Evolutionary conservation across 2,797 vertebrate genomes (phyloP).

Genomic region (Poecilia wingei): DNA sequence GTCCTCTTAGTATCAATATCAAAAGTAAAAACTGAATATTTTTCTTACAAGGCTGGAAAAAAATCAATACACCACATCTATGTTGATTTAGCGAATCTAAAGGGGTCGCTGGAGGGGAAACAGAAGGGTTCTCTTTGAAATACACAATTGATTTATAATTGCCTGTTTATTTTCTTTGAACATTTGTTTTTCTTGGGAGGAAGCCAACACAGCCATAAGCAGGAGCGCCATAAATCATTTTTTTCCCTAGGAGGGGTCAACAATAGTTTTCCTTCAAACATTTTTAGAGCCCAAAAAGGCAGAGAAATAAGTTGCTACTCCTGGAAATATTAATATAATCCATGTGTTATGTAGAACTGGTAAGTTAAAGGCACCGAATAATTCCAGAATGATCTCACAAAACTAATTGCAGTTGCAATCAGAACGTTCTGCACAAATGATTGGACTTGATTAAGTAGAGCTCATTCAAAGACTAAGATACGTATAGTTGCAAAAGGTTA

Average conservation of each 20-base stretch:
- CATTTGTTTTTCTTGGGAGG: slow-evolving; percentile 32
- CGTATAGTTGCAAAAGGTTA: background rate
- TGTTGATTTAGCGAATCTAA: slow-evolving; percentile 28
- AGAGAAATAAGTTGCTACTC: background rate
- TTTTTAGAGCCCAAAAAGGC: background rate
- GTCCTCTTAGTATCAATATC: slow-evolving; percentile 27
- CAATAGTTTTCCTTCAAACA: slow-evolving; percentile 19
- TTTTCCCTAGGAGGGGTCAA: slow-evolving; percentile 23
- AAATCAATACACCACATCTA: slow-evolving; percentile 42
- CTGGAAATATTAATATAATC: background rate
- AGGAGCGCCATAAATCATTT: slow-evolving; percentile 36
- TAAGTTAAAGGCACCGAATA: background rate
- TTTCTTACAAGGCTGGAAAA: slow-evolving; percentile 35
- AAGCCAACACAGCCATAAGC: slow-evolving; percentile 31
- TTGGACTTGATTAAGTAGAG: background rate
- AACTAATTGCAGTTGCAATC: background rate
- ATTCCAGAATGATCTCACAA: background rate
- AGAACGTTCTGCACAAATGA: background rate
- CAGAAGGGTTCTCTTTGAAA: slow-evolving; percentile 25
- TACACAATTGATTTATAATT: slow-evolving; percentile 53
- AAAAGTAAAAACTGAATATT: slow-evolving; percentile 46
- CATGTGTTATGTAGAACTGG: background rate
- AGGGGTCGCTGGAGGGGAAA: slow-evolving; percentile 32
- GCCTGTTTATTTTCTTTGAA: slow-evolving; percentile 27
- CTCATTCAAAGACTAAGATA: background rate